Evolutionary conservation across 2,113 vertebrate species (phyloP).

Genomic region (Chlorodrepanis virens): DNA sequence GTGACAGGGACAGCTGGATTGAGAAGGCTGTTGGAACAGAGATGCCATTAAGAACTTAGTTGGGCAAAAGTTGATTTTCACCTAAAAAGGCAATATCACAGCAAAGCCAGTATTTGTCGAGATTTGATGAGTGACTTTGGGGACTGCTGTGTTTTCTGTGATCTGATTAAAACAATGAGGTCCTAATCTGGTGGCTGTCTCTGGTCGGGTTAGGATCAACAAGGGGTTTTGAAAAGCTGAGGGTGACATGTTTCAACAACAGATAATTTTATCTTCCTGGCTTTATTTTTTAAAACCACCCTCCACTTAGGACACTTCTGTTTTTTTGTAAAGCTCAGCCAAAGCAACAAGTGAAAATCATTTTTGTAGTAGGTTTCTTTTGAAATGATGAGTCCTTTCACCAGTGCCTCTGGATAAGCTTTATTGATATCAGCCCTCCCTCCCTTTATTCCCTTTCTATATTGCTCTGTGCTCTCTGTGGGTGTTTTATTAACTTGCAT

Average conservation of each 20-base stretch:
- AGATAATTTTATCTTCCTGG: not conserved
- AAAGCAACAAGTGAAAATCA: conserved; percentile 18
- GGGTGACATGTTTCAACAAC: not conserved
- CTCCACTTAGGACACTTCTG: not conserved
- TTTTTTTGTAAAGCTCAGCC: not conserved
- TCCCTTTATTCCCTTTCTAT: conserved; percentile 38
- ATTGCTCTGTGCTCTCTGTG: conserved; percentile 41
- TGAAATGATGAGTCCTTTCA: not conserved
- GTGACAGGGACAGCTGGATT: conserved; percentile 4
- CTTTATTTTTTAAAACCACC: not conserved
- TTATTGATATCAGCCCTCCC: conserved; percentile 36
- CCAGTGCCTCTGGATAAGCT: conserved; percentile 25
- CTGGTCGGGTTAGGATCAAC: not conserved
- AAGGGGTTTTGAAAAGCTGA: not conserved
- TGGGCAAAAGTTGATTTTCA: not conserved
- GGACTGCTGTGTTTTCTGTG: not conserved
- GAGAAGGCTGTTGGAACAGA: not conserved
- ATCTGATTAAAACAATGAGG: not conserved
- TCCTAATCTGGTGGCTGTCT: not conserved
- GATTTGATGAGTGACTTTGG: not conserved
- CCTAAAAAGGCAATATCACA: not conserved
- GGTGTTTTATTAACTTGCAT: conserved; percentile 64
- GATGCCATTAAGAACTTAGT: not conserved
- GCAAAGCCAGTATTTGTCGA: not conserved
- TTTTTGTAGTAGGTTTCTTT: not conserved